Base-by-base conservation (phyloP, 2,888 invertebrate genomes). In the Sphinx pinastri region DNA sequence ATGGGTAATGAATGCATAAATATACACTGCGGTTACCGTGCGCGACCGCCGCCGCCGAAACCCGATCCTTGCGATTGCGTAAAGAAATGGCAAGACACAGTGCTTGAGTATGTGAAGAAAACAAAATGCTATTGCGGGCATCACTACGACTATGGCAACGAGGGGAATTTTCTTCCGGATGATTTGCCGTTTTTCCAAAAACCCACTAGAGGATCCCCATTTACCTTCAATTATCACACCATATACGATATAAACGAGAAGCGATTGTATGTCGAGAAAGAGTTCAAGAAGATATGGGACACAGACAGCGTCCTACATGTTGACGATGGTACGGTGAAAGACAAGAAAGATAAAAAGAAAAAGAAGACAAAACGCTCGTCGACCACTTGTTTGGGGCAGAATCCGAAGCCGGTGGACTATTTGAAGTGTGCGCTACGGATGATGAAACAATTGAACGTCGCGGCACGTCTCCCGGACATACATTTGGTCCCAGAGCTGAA, bases 61-160 rank as follows among this genome's bases (percentile, higher is more conserved):
- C 79, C 85, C 0, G 82, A 81, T 66, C 83, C 84, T 3, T 93
- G 93, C 71, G 87, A 92, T 77, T 93, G 93, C 76, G 19, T 87
- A 13, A 85, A 87, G 71, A 81, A 80, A 77, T 93, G 89, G 88
- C 82, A 89, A 8, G 81, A 87, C 13, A 51, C 83, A 52, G 83
- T 87, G 11, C 80, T 92, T 19, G 69, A 83, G 14, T 92, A 91
- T 72, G 72, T 90, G 3, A 86, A 85, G 75, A 74, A 72, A 16
- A 85, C 83, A 38, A 93, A 92, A 84, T 93, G 93, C 72, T 74
- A 81, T 68, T 93, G 93, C 73, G 86, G 84, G 19, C 93, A 93
- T 75, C 74, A 77, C 72, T 93, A 82, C 68, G 93, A 93, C 74
- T 92, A 84, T 68, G 80, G 83, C 13, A 88, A 92, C 70, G 89